Evolutionary conservation across 2,797 vertebrate species (phyloP).

Genomic region (Chrysocyon brachyurus): DNA sequence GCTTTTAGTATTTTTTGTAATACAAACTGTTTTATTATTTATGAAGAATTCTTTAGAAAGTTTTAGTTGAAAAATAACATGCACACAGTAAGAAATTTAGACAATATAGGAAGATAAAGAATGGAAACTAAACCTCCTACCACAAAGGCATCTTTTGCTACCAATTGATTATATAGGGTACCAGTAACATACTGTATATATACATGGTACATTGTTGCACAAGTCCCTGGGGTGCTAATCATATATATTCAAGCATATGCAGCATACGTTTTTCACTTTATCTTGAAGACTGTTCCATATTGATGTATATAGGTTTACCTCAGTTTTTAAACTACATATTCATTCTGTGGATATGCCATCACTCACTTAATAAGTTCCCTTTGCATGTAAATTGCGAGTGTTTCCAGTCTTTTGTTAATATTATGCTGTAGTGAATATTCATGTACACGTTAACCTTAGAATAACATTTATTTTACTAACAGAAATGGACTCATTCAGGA

Average conservation of each 20-base stretch:
- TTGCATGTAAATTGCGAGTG: neutral
- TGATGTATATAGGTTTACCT: neutral
- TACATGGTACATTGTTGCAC: neutral
- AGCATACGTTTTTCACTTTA: neutral
- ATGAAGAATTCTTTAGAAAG: constrained; percentile 29
- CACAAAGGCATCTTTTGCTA: neutral
- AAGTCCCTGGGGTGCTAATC: neutral
- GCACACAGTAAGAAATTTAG: neutral
- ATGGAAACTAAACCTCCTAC: neutral
- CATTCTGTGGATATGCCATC: neutral
- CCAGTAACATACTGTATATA: neutral
- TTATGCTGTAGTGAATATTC: neutral
- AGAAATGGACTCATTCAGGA: neutral
- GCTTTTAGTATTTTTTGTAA: neutral
- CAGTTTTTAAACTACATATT: neutral
- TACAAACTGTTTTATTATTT: constrained; percentile 24
- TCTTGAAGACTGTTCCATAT: neutral
- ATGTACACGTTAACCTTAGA: neutral
- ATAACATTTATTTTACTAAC: neutral
- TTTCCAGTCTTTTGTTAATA: neutral
- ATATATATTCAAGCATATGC: neutral
- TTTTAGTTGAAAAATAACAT: constrained; percentile 46
- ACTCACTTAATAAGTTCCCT: neutral
- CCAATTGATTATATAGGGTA: neutral
- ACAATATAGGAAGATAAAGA: neutral